A percentile compares a stretch with the other conserved stretches of the same genome.
These are phyloP conservation scores for Perccottus glenii DNA, from an alignment of 2,113 vertebrate species.

Conservation along the genomic window DNA sequence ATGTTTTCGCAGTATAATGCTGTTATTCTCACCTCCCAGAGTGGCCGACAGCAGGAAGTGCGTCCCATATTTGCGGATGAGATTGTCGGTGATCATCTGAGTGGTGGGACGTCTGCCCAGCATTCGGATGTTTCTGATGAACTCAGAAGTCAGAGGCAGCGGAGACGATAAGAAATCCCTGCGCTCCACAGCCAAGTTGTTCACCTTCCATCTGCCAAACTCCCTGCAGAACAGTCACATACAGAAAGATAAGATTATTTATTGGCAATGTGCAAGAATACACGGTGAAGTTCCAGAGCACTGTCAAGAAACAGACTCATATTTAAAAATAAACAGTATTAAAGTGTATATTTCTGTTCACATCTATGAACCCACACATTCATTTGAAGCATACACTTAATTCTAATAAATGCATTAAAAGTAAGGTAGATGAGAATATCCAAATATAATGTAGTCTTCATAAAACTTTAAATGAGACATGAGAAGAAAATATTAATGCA, in stretches of 20 bases:
- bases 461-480: too few relatives aligned
- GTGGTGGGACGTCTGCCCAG: slow-evolving; percentile 90
- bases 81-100: slow-evolving; percentile 94
- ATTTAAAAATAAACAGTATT: too few relatives aligned
- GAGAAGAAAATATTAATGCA: too few relatives aligned
- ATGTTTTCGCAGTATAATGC: too few relatives aligned
- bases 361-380: too few relatives aligned
- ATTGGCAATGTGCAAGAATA: background rate
- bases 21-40: slow-evolving; percentile 87
- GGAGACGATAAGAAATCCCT: slow-evolving; percentile 92
- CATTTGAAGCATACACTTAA: too few relatives aligned
- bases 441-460: too few relatives aligned
- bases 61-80: slow-evolving; percentile 98
- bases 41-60: slow-evolving; percentile 96
- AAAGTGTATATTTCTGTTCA: too few relatives aligned
- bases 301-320: too few relatives aligned
- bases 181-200: slow-evolving; percentile 93
- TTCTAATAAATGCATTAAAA: too few relatives aligned
- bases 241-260: background rate
- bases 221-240: slow-evolving; percentile 83
- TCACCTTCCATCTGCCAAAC: slow-evolving; percentile 98
- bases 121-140: slow-evolving; percentile 93
- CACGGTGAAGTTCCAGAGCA: too few relatives aligned
- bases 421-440: too few relatives aligned
- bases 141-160: slow-evolving; percentile 92